phyloP scores from a whole-genome alignment of 1,140 invertebrate genomes.

The Diorhabda carinulata region DNA sequence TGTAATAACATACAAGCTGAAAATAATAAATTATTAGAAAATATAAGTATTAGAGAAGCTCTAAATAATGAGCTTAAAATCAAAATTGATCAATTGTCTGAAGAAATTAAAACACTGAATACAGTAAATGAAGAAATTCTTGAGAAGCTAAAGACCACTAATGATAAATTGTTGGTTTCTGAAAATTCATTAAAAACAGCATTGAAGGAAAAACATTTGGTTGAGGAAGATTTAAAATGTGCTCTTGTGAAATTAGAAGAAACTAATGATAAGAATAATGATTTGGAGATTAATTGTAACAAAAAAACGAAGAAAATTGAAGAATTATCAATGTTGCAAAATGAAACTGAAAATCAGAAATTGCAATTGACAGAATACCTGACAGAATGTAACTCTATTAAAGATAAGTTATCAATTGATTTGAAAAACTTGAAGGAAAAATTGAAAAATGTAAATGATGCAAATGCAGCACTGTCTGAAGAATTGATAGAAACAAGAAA shows the following conservation, averaged over 20 bases:
- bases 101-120: neutral
- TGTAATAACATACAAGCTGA: neutral
- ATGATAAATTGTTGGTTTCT: constrained; percentile 23
- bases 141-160: constrained; percentile 35
- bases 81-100: neutral
- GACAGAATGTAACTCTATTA: too few species aligned
- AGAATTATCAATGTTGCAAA: too few species aligned
- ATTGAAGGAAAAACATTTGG: neutral
- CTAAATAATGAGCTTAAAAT: too few species aligned
- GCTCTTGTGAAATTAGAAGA: neutral
- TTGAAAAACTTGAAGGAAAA: too few species aligned
- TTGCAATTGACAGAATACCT: too few species aligned
- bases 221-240: neutral
- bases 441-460: neutral
- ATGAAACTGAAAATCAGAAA: too few species aligned
- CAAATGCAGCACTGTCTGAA: neutral
- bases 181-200: constrained; percentile 6
- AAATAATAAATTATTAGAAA: neutral
- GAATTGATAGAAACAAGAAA: neutral
- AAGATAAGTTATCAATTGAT: too few species aligned
- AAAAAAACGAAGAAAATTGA: too few species aligned
- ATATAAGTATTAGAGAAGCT: neutral
- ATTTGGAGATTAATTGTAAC: too few species aligned
- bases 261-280: neutral
- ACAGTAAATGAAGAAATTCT: neutral